Conservation (phyloP, 1,140 invertebrate genomes). For the Aphis gossypii region DNA sequence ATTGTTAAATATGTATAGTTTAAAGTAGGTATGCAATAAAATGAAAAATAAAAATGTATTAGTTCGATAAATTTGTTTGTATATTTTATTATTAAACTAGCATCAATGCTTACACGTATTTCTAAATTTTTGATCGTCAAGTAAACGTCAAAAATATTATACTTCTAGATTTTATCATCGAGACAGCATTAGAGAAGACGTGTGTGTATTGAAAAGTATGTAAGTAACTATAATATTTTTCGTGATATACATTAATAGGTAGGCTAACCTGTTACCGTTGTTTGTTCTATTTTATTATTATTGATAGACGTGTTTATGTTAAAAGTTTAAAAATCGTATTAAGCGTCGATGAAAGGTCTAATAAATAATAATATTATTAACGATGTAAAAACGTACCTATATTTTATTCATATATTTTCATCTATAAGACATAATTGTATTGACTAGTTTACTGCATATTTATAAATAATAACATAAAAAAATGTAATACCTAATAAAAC, state of each 20-base stretch:
- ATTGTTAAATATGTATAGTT: neutral
- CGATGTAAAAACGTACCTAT: no score
- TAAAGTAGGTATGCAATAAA: neutral
- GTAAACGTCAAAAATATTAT: no score
- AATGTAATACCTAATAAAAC: no score
- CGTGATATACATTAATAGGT: neutral
- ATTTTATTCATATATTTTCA: no score
- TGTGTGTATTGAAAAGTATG: neutral
- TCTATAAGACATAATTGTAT: no score
- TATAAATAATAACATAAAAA: no score
- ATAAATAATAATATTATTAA: no score
- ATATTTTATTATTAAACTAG: neutral
- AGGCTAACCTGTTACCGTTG: neutral
- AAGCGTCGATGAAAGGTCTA: no score
- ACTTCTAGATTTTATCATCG: no score
- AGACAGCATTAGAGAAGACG: neutral
- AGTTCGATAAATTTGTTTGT: neutral
- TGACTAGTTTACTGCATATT: no score
- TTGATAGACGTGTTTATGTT: neutral
- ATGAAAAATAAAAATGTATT: neutral
- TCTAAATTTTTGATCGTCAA: neutral
- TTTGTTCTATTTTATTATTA: neutral
- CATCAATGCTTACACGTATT: neutral
- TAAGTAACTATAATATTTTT: neutral
- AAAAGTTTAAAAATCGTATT: neutral